Percentiles rank a stretch among this genome's conserved stretches.
These are phyloP conservation scores for Rissa tridactyla DNA, from an alignment of 2,113 vertebrate genomes.

Conservation along the genomic window DNA sequence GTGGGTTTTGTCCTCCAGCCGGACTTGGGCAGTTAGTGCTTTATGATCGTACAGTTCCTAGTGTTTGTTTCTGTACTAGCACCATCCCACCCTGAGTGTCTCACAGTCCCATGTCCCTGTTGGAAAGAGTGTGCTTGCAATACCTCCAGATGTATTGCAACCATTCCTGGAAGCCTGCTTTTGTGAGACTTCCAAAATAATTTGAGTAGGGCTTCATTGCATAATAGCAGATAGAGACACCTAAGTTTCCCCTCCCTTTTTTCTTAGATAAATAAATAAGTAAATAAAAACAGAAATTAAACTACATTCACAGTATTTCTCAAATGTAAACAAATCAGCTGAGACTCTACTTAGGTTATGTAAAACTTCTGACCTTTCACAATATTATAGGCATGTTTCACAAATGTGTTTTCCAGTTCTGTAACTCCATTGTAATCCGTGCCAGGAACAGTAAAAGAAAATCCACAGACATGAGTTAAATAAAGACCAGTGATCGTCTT, in stretches of 20 bases:
- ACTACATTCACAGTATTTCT: not conserved
- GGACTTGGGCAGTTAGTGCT: not conserved
- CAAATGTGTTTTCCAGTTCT: not conserved
- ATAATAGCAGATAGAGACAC: not conserved
- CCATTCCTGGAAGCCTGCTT: not conserved
- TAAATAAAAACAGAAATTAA: not conserved
- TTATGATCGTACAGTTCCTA: not conserved
- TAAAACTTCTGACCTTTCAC: not conserved
- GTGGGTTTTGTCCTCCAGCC: not conserved
- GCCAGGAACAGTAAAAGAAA: not conserved
- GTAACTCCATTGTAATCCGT: not conserved
- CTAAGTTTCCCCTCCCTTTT: not conserved
- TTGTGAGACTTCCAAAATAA: not conserved
- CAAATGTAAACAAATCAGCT: not conserved
- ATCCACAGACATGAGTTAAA: not conserved
- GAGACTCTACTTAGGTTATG: not conserved
- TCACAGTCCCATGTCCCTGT: not conserved
- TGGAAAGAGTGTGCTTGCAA: not conserved
- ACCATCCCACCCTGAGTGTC: not conserved
- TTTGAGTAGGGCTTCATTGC: not conserved
- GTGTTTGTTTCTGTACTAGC: not conserved
- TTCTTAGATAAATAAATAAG: not conserved
- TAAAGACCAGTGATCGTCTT: not conserved
- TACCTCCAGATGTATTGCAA: not conserved
- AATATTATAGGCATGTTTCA: not conserved